Evolutionary conservation across 2,113 vertebrate species (phyloP).

Genomic region (Catagonus wagneri): DNA sequence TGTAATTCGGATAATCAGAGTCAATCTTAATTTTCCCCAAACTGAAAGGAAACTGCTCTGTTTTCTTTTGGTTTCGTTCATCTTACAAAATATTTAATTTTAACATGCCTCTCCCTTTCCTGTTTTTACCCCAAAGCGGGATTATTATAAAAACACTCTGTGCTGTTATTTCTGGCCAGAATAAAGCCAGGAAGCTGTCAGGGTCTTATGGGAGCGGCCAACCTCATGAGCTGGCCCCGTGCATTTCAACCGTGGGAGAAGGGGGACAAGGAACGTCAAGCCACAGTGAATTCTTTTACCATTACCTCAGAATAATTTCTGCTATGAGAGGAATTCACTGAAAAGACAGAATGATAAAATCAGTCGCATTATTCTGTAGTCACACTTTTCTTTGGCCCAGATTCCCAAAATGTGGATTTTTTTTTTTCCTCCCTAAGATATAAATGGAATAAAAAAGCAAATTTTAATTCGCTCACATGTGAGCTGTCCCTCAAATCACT

Average conservation of each 20-base stretch:
- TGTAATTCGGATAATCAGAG: neutral
- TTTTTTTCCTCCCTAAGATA: neutral
- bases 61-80: conserved; percentile 33
- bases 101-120: conserved; percentile 73
- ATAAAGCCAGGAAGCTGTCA: conserved; percentile 60
- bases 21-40: conserved; percentile 20
- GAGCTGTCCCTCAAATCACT: neutral
- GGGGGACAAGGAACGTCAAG: neutral
- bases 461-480: neutral
- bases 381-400: neutral
- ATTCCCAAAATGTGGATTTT: neutral
- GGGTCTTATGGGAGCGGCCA: neutral
- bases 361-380: neutral
- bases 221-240: neutral
- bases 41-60: neutral
- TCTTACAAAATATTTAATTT: conserved; percentile 56
- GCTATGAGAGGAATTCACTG: neutral
- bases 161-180: conserved; percentile 67
- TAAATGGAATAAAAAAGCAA: neutral
- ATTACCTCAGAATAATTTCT: neutral
- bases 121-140: conserved; percentile 68
- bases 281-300: neutral
- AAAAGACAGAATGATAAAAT: neutral
- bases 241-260: neutral
- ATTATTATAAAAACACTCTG: conserved; percentile 46